phyloP scores from a whole-genome alignment of 2,888 invertebrate genomes.

The Parasteatoda lunata region DNA sequence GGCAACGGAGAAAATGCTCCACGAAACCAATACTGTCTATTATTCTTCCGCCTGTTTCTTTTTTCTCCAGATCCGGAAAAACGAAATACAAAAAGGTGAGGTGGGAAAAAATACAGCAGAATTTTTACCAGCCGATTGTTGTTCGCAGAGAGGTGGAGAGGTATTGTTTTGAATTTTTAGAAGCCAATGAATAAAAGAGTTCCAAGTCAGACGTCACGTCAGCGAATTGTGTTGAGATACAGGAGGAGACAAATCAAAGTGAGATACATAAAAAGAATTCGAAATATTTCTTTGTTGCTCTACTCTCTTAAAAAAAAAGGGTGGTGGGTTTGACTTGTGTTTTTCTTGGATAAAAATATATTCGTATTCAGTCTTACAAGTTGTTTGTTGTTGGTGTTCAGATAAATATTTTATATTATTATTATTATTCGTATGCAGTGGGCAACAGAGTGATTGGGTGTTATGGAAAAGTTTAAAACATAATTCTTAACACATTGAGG shows the following conservation, averaged over 20 bases:
- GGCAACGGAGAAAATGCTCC: slow-evolving; percentile 27
- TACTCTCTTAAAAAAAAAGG: neutral
- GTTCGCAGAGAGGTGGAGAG: neutral
- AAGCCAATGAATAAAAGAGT: slow-evolving; percentile 5
- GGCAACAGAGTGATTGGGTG: too few species aligned
- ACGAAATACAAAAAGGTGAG: neutral
- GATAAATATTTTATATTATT: too few species aligned
- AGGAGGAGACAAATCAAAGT: neutral
- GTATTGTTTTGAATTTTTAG: neutral
- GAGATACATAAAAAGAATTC: neutral
- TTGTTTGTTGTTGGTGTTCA: too few species aligned
- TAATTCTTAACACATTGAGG: too few species aligned
- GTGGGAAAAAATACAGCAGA: slow-evolving; percentile 1
- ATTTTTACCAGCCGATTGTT: neutral
- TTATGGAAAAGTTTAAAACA: too few species aligned
- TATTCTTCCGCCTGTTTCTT: neutral
- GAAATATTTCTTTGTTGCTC: neutral
- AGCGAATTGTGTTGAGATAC: neutral
- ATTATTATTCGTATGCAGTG: too few species aligned
- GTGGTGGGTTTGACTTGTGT: too few species aligned
- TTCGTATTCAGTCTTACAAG: too few species aligned
- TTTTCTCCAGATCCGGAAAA: neutral
- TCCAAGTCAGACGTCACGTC: neutral
- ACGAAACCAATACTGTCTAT: slow-evolving; percentile 3
- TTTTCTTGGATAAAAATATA: too few species aligned